Evolutionary conservation across 2,797 vertebrate species (phyloP), one percentile per base, ranked within the genome.

Genomic region (Labeo calbasu): DNA sequence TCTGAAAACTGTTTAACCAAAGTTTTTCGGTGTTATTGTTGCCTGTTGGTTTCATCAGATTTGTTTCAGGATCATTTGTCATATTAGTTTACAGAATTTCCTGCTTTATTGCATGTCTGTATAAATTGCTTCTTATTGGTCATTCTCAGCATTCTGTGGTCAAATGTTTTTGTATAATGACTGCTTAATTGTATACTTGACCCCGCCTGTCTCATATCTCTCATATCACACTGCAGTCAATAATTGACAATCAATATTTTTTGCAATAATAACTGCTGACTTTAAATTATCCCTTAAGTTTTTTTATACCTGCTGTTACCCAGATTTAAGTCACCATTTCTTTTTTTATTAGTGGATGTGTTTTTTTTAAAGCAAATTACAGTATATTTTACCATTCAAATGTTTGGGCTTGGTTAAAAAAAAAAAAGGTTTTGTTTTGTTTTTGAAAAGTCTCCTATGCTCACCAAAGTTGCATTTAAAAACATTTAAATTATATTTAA

Each of bases 11-110:
- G 51, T 55, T 68, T 55, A 80, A 43, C 14, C 14, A 17, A 28
- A 28, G 66, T 59, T 55, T 48, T 21, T 61, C 46, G 43, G 65
- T 9, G 40, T 10, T 43, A 43, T 43, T 46, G 43, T 46, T 79
- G 61, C 77, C 23, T 21, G 43, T 48, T 65, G 23, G 61, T 65
- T 50, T 78, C 59, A 50, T 65, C 77, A 78, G n/a, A 65, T 19
- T 32, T 61, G 17, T 50, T 19, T 3, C 14, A 19, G 4, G 55
- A 15, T 25, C 5, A 21, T 50, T 28, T 32, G 40, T 78, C 13
- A 63, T 5, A 32, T 78, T 77, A 59, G 17, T 75, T 75, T 3
- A 23, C 23, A 5, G 25, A 53, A 32, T 51, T 11, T 51, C 46
- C 48, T 72, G 70, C 48, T 72, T 72, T 5, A 25, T 9, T 76